A percentile compares a stretch with the other conserved stretches of the same genome.
Evolutionary conservation across 2,113 vertebrate genomes (phyloP).

Genomic region (Hypomesus transpacificus): DNA sequence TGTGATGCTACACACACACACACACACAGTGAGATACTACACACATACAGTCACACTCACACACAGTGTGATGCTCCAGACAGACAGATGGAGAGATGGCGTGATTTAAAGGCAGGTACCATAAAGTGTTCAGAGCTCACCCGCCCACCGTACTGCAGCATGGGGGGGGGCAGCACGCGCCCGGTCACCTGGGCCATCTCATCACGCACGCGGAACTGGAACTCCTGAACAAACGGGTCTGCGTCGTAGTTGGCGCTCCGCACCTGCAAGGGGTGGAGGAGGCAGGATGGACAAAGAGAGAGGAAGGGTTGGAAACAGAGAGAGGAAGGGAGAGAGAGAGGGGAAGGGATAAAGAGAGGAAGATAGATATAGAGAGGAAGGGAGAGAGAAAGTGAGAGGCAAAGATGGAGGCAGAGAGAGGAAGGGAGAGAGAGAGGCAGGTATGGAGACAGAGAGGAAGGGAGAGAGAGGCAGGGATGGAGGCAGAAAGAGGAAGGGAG

Average conservation of each 20-base stretch:
- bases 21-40: background rate
- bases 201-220: constrained; percentile 96
- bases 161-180: constrained; percentile 94
- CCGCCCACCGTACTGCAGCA: constrained; percentile 98
- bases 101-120: constrained; percentile 81
- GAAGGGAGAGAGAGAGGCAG: background rate
- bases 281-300: no score
- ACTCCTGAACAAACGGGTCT: constrained; percentile 96
- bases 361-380: background rate
- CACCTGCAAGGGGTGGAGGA: constrained; percentile 71
- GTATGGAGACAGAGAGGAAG: no score
- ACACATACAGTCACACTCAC: background rate
- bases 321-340: background rate
- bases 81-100: constrained; percentile 12
- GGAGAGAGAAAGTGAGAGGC: no score
- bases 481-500: no score
- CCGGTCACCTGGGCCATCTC: constrained; percentile 99
- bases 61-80: background rate
- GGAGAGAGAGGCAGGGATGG: no score
- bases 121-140: constrained; percentile 87
- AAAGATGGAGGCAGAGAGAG: no score
- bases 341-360: background rate
- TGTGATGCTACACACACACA: background rate
- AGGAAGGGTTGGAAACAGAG: background rate
- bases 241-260: constrained; percentile 98